phyloP scores from a whole-genome alignment of 2,888 invertebrate genomes.

The Athalia rosae region DNA sequence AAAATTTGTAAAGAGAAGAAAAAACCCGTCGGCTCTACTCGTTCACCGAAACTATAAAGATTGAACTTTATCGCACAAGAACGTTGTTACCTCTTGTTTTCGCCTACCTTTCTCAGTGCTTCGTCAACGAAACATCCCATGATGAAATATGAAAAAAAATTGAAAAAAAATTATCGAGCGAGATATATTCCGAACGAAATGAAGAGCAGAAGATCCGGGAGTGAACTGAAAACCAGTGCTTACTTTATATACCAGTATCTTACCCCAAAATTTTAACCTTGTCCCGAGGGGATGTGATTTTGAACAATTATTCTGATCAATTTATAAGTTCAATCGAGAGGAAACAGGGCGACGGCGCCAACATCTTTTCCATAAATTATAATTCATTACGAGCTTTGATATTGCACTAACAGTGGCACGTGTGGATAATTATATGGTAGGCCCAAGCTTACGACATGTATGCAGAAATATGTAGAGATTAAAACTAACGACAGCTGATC shows the following conservation, averaged over 20 bases:
- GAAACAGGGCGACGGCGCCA: constrained; percentile 25
- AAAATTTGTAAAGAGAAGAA: too few relatives aligned
- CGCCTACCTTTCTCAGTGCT: constrained; percentile 29
- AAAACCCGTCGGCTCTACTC: too few relatives aligned
- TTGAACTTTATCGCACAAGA: too few relatives aligned
- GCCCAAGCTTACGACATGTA: too few relatives aligned
- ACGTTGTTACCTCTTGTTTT: too few relatives aligned
- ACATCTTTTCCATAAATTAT: constrained; percentile 15
- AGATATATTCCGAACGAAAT: not conserved
- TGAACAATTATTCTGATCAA: constrained; percentile 39
- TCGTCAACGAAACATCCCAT: constrained; percentile 38
- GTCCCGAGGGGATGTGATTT: constrained; percentile 12
- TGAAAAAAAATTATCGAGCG: not conserved
- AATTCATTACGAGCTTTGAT: not conserved
- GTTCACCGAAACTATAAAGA: too few relatives aligned
- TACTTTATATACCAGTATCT: not conserved
- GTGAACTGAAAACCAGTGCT: not conserved
- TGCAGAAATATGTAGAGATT: too few relatives aligned
- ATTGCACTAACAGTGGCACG: too few relatives aligned
- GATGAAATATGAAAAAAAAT: not conserved
- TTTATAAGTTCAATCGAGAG: constrained; percentile 28
- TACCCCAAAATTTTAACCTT: not conserved
- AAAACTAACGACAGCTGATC: too few relatives aligned
- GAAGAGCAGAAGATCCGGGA: not conserved
- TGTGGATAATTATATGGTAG: too few relatives aligned